These are phyloP conservation scores for Haliclona indistincta DNA, from an alignment of 37 sponge, comb jelly and placozoan species.

Conservation along the genomic window DNA sequence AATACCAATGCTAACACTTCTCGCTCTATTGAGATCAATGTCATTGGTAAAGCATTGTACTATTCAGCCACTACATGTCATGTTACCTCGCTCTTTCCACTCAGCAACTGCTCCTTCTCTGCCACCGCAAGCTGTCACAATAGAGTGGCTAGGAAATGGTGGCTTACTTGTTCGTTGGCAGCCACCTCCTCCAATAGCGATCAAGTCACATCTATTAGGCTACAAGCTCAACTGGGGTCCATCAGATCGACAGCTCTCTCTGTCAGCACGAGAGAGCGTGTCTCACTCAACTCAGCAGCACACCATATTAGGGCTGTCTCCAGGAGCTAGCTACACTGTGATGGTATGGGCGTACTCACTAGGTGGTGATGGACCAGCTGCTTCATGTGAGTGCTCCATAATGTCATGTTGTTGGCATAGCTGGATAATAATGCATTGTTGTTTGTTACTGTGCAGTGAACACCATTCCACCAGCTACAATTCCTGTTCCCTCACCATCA, in stretches of 20 bases:
- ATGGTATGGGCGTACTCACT: constrained; percentile 37
- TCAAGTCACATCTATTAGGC: constrained; percentile 3
- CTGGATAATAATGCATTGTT: too few relatives aligned
- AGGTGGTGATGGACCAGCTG: constrained; percentile 41
- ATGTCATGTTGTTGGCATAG: too few relatives aligned
- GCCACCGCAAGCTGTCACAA: background rate
- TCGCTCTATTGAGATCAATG: too few relatives aligned
- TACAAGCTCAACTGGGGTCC: constrained; percentile 63
- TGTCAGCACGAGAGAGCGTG: background rate
- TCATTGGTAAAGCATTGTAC: too few relatives aligned
- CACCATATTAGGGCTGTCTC: background rate
- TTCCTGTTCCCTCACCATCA: background rate
- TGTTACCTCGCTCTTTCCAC: too few relatives aligned
- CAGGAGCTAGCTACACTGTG: background rate
- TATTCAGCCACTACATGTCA: too few relatives aligned
- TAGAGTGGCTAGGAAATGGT: background rate
- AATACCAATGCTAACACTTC: background rate
- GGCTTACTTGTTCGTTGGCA: background rate
- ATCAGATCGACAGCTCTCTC: background rate
- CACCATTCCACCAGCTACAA: background rate
- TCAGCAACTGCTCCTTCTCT: background rate
- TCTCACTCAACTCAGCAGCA: background rate
- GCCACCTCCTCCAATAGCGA: background rate
- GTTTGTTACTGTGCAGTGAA: background rate
- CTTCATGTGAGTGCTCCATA: too few relatives aligned